Evolutionary conservation across 2,888 invertebrate genomes (phyloP), one percentile per base, ranked within the genome.

Genomic region (Andrena chrysosceles): DNA sequence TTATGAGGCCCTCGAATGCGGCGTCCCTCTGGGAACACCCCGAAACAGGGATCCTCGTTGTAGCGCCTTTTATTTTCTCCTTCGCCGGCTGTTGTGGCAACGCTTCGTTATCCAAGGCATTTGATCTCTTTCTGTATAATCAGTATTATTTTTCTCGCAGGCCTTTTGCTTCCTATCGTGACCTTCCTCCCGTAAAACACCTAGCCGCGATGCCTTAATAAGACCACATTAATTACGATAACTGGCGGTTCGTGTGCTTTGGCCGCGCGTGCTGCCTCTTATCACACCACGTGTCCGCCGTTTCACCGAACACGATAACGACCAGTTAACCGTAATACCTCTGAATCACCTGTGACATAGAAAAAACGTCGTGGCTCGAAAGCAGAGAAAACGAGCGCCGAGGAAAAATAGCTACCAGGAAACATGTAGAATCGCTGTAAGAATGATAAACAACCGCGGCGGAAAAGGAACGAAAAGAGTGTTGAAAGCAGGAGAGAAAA

Each of bases 1-100:
- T 78, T 81, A 52, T 62, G 70, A 74, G 73, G 59, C 31, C 68
- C 70, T 76, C 76, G 42, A 71, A 72, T 68, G 52, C 56, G 62
- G 6, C 42, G 42, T 2, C 33, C 66, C 77, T 71, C 62, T 60
- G 1, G 64, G 54, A 35, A 60, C 60, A 56, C 48, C 5, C 33
- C 2, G 35, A n/a, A 31, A 20, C 82, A 33, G 16, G 8, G 71
- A 67, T 80, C 52, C 54, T 35, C 52, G 31, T 42, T 68, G 48
- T 54, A 35, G 13, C 33, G 42, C 49, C n/a, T 75, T 83, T 83
- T 76, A 76, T 66, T 80, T 52, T 31, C 54, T 20, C 48, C 54
- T 29, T 62, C 42, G n/a, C 23, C 54, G 16, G 6, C 33, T 35
- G 72, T 29, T 56, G 48, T 48, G 7, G n/a, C 0, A 16, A 70